Evolutionary conservation across 2,797 vertebrate genomes (phyloP), one percentile per base, ranked within the genome.

Genomic region (Melanogrammus aeglefinus): DNA sequence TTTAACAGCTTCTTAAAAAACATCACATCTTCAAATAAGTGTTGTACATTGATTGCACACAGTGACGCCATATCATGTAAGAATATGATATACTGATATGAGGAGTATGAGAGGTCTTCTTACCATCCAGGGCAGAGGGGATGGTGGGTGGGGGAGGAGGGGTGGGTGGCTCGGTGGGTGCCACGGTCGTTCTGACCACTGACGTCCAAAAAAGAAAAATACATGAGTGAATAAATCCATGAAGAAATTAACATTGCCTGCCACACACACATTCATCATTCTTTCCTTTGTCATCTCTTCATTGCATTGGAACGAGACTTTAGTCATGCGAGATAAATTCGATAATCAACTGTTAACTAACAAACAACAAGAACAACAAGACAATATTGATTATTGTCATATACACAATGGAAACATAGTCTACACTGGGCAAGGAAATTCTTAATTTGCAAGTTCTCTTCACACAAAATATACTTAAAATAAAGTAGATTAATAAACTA

Each of bases 161-260:
- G 0, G 96, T 93, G 39, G 98, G 98, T 1, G 97, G 96, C 73
- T 90, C 88, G 0, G 98, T 99, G 27, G 98, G 96, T 44, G 95
- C 87, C 79, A 95, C 94, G 1, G 98, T 99, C 86, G 97, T 96
- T 86, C 97, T 98, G 79, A 98, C 86, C 81, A 97, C 98, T 99
- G 85, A 77, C 88, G 88, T 29, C 57, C 6, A 21, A 38, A 38
- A 73, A 38, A 39, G 16, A 41, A 14, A 74, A 74, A 29, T 27
- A 44, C 4, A 24, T 13, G 13, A 74, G 14, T 44, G 36, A 74
- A 41, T 13, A 44, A 41, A 73, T 41, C 16, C 57, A 39, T 73
- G 18, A 73, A 24, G 6, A 10, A 12, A 63, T 63, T 0, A 63
- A 63, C 57, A 63, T 63, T 63, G 57, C n/a, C 21, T 24, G 21